A percentile compares a stretch with the other conserved stretches of the same genome.
These are phyloP conservation scores for Amazona guildingii DNA, from an alignment of 2,113 vertebrate genomes.

Conservation along the genomic window DNA sequence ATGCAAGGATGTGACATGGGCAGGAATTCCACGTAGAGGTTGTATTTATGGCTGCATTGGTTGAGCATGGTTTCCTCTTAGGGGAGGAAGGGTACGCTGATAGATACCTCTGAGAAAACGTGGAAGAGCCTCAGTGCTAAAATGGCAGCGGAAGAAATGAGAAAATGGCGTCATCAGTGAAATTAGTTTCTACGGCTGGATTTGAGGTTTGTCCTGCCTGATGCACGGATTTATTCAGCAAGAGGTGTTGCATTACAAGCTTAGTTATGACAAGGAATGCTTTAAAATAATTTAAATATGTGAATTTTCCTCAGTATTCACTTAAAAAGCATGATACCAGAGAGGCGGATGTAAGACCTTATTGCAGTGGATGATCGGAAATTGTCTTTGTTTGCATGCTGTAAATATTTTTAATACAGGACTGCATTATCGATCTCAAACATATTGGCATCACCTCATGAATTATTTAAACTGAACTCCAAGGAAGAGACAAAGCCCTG, in stretches of 20 bases:
- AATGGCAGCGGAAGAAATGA: slow-evolving; percentile 71
- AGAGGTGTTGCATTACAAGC: neutral
- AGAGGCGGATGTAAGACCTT: neutral
- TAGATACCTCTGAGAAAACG: neutral
- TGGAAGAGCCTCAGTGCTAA: slow-evolving; percentile 39
- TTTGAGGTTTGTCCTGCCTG: neutral
- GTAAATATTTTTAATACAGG: neutral
- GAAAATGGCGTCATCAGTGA: slow-evolving; percentile 74
- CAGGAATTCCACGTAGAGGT: neutral
- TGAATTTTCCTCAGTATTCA: neutral
- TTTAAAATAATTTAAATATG: neutral
- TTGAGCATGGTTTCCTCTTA: neutral
- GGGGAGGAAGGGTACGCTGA: neutral
- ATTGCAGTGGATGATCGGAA: neutral
- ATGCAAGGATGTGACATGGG: fast-evolving
- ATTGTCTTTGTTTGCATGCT: neutral
- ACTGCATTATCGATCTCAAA: neutral
- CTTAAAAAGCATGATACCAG: neutral
- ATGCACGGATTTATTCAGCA: neutral
- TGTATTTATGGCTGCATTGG: neutral
- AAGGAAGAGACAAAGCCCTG: neutral
- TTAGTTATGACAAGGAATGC: neutral
- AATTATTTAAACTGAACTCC: neutral
- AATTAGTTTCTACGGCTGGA: neutral
- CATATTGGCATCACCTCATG: neutral